Evolutionary conservation across 2,888 invertebrate species (phyloP), one percentile per base, ranked within the genome.

Genomic region (Cheilosia urbana): DNA sequence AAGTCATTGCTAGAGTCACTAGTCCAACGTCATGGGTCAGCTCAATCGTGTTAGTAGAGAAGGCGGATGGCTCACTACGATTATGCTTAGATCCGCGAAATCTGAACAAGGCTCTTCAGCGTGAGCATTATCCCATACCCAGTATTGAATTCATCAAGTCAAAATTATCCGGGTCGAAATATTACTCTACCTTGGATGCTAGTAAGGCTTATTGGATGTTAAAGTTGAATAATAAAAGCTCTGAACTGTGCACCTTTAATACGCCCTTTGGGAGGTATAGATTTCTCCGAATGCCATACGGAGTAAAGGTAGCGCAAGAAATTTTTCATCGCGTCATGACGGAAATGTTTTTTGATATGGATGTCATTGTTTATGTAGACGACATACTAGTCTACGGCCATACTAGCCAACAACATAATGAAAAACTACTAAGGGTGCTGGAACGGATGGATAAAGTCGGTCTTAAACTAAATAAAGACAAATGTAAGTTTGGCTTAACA

Each of bases 301-400:
- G 88, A 17, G 24, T 89, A 15, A 87, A 87, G 19, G 88, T 87
- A 47, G 88, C 89, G 1, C 88, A 88, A n/a, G 88, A 89, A 76
- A 85, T 88, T 21, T 88, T 88, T 68, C 87, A 88, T 30, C 81
- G 87, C 69, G 65, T 87, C 9, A 87, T 89, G 88, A 53, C 68
- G 6, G 47, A 68, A 53, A 40, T 62, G 17, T 80, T 80, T 47
- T 3, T 58, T 53, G 55, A 58, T 47, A 53, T 76, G 37, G 19
- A 66, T 51, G 58, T 73, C 15, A 80, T 83, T 49, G 49, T 83
- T 13, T 84, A 84, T 27, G 42, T 83, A 7, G 72, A 83, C 21
- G 72, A 77, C 30, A 34, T 78, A 9, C 17, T 71, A 3, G 47
- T 81, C 4, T 57, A 53, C 27, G 69, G 27, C 17, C 47, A 69